A percentile compares a stretch with the other conserved stretches of the same genome.
These are phyloP conservation scores for Gymnocheta viridis DNA, from an alignment of 2,888 invertebrate genomes.

Conservation along the genomic window DNA sequence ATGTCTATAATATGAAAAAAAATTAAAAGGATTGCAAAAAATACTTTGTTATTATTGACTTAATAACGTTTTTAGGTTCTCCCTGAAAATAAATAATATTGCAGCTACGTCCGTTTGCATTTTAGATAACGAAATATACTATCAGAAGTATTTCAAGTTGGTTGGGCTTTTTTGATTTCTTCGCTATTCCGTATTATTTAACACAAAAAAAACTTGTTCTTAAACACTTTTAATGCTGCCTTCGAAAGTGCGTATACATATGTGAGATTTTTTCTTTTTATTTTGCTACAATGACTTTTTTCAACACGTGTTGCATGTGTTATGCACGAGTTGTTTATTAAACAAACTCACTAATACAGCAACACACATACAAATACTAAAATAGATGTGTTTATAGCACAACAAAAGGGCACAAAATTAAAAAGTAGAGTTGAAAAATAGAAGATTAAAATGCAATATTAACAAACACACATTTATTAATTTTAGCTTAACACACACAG, in stretches of 20 bases:
- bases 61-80: too few species aligned
- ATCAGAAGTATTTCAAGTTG: too few species aligned
- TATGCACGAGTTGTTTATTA: conserved; percentile 69
- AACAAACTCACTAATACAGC: conserved; percentile 44
- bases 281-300: conserved; percentile 63
- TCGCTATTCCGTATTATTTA: too few species aligned
- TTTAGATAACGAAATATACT: too few species aligned
- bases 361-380: background rate
- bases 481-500: conserved; percentile 10
- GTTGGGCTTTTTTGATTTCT: too few species aligned
- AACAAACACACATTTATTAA: conserved; percentile 48
- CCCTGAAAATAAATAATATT: too few species aligned
- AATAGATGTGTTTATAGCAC: background rate
- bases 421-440: conserved; percentile 16
- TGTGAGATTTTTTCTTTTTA: conserved; percentile 22
- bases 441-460: conserved; percentile 65
- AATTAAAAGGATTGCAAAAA: too few species aligned
- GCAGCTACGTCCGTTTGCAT: too few species aligned
- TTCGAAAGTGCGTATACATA: background rate
- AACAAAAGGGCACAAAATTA: background rate
- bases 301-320: conserved; percentile 68
- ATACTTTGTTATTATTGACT: too few species aligned
- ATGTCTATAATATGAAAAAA: too few species aligned
- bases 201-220: too few species aligned
- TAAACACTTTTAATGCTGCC: background rate